Conservation (phyloP, 2,888 invertebrate species). For the Pollenia amentaria region DNA sequence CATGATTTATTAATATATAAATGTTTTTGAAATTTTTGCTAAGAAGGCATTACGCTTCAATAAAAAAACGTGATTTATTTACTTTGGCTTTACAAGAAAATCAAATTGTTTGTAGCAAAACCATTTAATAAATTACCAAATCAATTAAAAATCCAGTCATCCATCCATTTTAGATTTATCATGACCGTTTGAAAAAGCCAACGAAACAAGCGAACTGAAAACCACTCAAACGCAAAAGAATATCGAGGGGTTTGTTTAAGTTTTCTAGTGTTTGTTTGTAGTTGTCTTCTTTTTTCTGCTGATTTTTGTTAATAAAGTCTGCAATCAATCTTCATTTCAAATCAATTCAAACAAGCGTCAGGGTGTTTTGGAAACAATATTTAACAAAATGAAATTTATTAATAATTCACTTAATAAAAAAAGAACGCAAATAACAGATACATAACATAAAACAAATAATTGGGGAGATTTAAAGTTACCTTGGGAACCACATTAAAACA, state of each 20-base stretch:
- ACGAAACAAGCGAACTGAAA: no score
- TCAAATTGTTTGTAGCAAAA: background rate
- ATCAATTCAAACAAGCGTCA: background rate
- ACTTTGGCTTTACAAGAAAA: background rate
- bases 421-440: background rate
- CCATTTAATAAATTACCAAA: constrained; percentile 32
- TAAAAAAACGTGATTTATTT: background rate
- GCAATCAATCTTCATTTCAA: constrained; percentile 52
- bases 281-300: background rate
- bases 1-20: no score
- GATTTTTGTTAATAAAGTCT: constrained; percentile 15
- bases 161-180: background rate
- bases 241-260: no score
- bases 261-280: background rate
- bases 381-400: background rate
- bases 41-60: no score
- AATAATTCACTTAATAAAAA: background rate
- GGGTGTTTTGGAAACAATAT: constrained; percentile 1
- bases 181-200: background rate
- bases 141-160: constrained; percentile 6
- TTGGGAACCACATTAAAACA: no score
- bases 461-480: background rate
- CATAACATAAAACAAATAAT: background rate
- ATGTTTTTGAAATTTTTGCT: no score
- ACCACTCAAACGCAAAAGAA: no score